These are phyloP conservation scores for Fukomys damarensis DNA, from an alignment of 2,113 vertebrate species.

Conservation along the genomic window DNA sequence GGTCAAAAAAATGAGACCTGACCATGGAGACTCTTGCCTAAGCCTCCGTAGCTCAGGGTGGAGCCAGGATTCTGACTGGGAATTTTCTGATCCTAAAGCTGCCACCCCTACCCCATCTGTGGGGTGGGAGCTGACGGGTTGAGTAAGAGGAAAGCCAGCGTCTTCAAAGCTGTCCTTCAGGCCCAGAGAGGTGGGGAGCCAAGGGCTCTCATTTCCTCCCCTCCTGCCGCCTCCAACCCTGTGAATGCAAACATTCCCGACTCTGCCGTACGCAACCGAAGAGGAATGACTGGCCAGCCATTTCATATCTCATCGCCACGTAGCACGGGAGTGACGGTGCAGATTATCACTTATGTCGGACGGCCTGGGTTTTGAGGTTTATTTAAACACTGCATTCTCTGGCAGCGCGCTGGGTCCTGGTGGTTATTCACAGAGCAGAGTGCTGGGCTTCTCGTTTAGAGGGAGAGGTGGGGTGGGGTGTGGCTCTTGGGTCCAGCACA, in stretches of 20 bases:
- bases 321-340: not conserved
- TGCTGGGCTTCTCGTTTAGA: not conserved
- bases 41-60: not conserved
- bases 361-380: not conserved
- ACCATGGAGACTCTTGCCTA: not conserved
- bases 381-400: not conserved
- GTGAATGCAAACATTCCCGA: too few relatives aligned
- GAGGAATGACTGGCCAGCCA: not conserved
- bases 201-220: not conserved
- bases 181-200: accelerated
- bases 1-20: not conserved
- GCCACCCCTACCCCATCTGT: not conserved
- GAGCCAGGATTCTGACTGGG: not conserved
- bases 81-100: not conserved
- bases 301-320: not conserved
- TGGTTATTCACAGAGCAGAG: not conserved
- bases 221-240: accelerated
- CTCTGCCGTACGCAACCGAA: accelerated
- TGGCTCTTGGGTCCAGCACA: not conserved
- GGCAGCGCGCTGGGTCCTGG: accelerated
- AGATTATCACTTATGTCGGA: not conserved
- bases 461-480: not conserved
- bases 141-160: not conserved
- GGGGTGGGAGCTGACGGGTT: not conserved
- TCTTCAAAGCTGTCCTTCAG: not conserved